Conservation (phyloP, 2,113 vertebrate species). For the Serilophus lunatus region DNA sequence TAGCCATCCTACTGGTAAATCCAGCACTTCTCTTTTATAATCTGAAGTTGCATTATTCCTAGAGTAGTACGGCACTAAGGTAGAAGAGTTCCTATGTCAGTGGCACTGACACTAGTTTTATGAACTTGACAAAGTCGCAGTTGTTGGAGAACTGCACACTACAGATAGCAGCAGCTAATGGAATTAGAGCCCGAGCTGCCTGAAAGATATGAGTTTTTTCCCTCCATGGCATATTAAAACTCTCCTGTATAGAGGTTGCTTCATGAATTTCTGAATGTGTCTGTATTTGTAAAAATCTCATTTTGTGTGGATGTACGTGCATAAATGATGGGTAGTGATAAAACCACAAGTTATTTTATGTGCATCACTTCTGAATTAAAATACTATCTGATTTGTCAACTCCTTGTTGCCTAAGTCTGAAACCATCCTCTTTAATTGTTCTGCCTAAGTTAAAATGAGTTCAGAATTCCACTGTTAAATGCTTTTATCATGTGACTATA, state of each 20-base stretch:
- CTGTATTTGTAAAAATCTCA: neutral
- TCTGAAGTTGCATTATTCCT: neutral
- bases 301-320: neutral
- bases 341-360: neutral
- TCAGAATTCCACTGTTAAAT: neutral
- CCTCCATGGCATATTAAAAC: neutral
- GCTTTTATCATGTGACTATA: neutral
- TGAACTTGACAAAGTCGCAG: neutral
- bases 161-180: neutral
- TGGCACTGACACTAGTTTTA: neutral
- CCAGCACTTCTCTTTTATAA: neutral
- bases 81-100: neutral
- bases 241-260: neutral
- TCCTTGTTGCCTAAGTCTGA: neutral
- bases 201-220: neutral
- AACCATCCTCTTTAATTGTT: neutral
- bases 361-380: neutral
- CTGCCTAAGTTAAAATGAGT: neutral
- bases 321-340: neutral
- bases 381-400: neutral
- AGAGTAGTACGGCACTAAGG: neutral
- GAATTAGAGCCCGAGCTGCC: neutral
- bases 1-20: neutral
- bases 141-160: neutral
- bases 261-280: neutral